A percentile compares a stretch with the other conserved stretches of the same genome.
phyloP scores from a whole-genome alignment of 2,113 vertebrate genomes.

The Xenopus tropicalis region UCB_Xtro_10.0 CM004447.2:32832501-32833000 shows the following conservation, averaged over 20 bases:
- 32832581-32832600: no score
- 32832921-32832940: slow-evolving; percentile 73
- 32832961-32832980: slow-evolving; percentile 69
- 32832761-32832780: slow-evolving; percentile 74
- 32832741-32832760: slow-evolving; percentile 79
- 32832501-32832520: no score
- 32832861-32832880: slow-evolving; percentile 70
- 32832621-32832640: no score
- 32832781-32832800: slow-evolving; percentile 78
- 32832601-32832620: no score
- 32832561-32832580: no score
- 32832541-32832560: no score
- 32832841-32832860: slow-evolving; percentile 52
- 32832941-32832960: slow-evolving; percentile 74
- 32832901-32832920: slow-evolving; percentile 68
- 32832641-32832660: no score
- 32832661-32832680: no score
- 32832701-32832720: no score
- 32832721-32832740: slow-evolving; percentile 18
- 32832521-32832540: no score
- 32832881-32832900: slow-evolving; percentile 73
- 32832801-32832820: slow-evolving; percentile 76
- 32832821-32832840: slow-evolving; percentile 78
- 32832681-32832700: no score
- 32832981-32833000: slow-evolving; percentile 85